Conservation (phyloP, 2,888 invertebrate species). For the Rhingia rostrata region DNA sequence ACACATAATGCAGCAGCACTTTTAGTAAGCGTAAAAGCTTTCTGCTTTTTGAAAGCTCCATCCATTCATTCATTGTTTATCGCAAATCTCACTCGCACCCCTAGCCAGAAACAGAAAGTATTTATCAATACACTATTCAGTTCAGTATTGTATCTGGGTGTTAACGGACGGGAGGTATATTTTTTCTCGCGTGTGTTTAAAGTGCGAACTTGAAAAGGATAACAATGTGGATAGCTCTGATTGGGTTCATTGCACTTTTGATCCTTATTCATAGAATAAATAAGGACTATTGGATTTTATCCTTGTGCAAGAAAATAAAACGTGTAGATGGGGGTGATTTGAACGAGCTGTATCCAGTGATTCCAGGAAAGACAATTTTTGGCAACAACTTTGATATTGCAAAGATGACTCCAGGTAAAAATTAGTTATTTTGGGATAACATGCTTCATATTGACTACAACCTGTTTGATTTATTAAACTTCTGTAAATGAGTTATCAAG, state of each 20-base stretch:
- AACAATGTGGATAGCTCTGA: slow-evolving; percentile 48
- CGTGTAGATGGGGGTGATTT: slow-evolving; percentile 78
- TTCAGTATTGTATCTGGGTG: slow-evolving; percentile 14
- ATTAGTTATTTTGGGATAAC: no score
- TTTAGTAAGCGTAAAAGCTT: no score
- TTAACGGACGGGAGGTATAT: not conserved
- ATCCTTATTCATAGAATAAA: slow-evolving; percentile 76
- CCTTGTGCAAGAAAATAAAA: slow-evolving; percentile 76
- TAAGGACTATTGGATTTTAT: slow-evolving; percentile 77
- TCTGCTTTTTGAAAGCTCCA: not conserved
- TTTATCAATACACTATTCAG: slow-evolving; percentile 5
- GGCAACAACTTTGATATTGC: slow-evolving; percentile 80
- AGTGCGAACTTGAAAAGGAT: slow-evolving; percentile 12
- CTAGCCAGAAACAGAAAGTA: not conserved
- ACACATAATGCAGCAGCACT: no score
- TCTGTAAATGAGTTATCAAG: not conserved
- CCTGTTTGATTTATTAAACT: slow-evolving; percentile 16
- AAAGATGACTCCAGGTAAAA: slow-evolving; percentile 77
- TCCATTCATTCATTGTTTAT: not conserved
- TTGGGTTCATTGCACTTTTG: slow-evolving; percentile 50
- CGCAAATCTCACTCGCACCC: not conserved
- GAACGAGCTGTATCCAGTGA: slow-evolving; percentile 75
- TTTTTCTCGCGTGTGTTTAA: not conserved
- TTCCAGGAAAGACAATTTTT: slow-evolving; percentile 78
- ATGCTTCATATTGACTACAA: not conserved